These are phyloP conservation scores for Caenorhabditis sulstoni DNA, from an alignment of 2,888 invertebrate species.

Conservation along the genomic window DNA sequence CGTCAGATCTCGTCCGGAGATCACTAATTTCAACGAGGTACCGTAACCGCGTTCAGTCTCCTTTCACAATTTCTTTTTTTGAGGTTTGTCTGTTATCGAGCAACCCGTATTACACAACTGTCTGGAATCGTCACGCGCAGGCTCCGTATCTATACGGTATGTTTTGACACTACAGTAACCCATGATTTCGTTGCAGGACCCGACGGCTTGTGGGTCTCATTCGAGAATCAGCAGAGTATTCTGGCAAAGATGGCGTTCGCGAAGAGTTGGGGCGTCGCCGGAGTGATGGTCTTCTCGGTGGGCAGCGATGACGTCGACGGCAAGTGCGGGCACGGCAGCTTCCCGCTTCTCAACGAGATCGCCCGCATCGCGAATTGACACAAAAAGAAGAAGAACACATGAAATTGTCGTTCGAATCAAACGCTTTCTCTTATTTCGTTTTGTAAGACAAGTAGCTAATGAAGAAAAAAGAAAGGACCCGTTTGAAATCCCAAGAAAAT, in stretches of 20 bases:
- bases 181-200: conserved; percentile 80
- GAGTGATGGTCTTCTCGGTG: conserved; percentile 63
- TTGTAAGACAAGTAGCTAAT: too few relatives aligned
- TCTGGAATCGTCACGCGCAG: conserved; percentile 86
- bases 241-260: conserved; percentile 84
- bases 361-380: too few relatives aligned
- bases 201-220: conserved; percentile 88
- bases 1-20: conserved; percentile 31
- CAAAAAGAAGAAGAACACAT: background rate
- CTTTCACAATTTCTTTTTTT: too few relatives aligned
- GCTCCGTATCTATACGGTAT: conserved; percentile 87
- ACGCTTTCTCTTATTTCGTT: too few relatives aligned
- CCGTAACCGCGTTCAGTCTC: too few relatives aligned
- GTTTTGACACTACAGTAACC: too few relatives aligned
- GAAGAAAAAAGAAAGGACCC: too few relatives aligned
- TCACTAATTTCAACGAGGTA: conserved; percentile 27
- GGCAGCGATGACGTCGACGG: conserved; percentile 59
- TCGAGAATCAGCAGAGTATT: conserved; percentile 84
- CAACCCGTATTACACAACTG: conserved; percentile 39
- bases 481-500: too few relatives aligned
- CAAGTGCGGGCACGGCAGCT: conserved; percentile 53
- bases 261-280: conserved; percentile 68
- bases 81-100: conserved; percentile 49
- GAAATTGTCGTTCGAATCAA: background rate
- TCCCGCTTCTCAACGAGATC: conserved; percentile 33